These are phyloP conservation scores for Elgonia sp. DNA, from an alignment of 2,888 invertebrate genomes.

Conservation along the genomic window DNA sequence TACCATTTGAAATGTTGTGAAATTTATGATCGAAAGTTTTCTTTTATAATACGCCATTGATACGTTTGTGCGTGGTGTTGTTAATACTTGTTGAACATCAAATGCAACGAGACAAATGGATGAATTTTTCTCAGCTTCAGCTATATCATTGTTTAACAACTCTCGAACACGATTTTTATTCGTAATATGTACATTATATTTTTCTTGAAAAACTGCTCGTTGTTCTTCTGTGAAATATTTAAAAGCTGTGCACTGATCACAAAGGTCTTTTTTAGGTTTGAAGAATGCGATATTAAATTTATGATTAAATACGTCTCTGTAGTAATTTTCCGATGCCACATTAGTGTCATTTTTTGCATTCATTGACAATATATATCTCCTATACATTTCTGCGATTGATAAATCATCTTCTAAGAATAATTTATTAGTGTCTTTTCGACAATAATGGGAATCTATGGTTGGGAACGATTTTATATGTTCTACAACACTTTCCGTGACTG, in stretches of 20 bases:
- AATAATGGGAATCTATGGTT: no score
- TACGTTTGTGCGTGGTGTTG: neutral
- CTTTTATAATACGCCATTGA: slow-evolving; percentile 16
- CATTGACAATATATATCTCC: no score
- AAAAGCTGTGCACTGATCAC: slow-evolving; percentile 1
- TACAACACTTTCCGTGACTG: no score
- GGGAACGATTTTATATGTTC: no score
- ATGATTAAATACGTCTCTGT: neutral
- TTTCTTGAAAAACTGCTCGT: neutral
- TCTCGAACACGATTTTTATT: neutral
- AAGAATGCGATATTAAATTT: slow-evolving; percentile 10
- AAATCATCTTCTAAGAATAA: no score
- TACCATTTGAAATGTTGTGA: slow-evolving; percentile 15
- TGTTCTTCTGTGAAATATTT: neutral
- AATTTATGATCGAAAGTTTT: slow-evolving; percentile 17
- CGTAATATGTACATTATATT: neutral
- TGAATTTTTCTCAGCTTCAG: neutral
- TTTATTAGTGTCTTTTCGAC: no score
- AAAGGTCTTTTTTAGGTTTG: slow-evolving; percentile 1
- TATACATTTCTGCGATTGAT: no score
- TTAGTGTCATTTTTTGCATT: no score
- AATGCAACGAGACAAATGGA: slow-evolving; percentile 4
- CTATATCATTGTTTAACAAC: slow-evolving; percentile 26
- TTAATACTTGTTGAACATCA: slow-evolving; percentile 11
- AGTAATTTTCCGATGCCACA: neutral